Conservation (phyloP, 2,797 vertebrate species). For the Gymnoscopelus microlampas region DNA sequence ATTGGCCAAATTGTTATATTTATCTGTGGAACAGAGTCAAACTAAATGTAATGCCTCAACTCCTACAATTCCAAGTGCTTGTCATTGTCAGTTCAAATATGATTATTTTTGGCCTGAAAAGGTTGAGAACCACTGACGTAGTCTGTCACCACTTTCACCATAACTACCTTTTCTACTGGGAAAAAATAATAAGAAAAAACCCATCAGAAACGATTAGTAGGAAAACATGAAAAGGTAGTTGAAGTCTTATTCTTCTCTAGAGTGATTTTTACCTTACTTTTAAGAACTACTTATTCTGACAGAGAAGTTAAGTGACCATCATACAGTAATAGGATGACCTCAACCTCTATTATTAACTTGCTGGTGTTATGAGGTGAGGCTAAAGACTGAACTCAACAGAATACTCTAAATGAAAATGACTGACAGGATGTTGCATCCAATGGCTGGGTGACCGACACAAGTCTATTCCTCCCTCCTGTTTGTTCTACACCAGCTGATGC, state of each 20-base stretch:
- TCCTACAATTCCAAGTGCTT: too few relatives aligned
- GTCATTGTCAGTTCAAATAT: too few relatives aligned
- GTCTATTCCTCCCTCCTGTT: conserved; percentile 33
- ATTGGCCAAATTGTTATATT: too few relatives aligned
- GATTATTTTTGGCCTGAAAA: too few relatives aligned
- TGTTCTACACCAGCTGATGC: conserved; percentile 69
- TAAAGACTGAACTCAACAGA: background rate
- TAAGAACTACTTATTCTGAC: background rate
- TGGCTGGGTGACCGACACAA: conserved; percentile 21
- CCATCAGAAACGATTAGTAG: too few relatives aligned
- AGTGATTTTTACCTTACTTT: background rate
- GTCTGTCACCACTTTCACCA: too few relatives aligned
- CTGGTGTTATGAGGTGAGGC: background rate
- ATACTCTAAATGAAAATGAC: conserved; percentile 11
- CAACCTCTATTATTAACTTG: background rate
- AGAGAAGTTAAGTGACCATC: background rate
- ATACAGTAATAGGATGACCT: background rate
- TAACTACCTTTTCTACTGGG: too few relatives aligned
- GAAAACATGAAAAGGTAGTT: background rate
- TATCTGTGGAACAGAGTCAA: too few relatives aligned
- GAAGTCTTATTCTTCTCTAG: background rate
- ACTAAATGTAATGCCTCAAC: too few relatives aligned
- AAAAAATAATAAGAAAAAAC: too few relatives aligned
- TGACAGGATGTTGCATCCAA: conserved; percentile 49
- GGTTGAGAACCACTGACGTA: too few relatives aligned